Evolutionary conservation across 2,797 vertebrate species (phyloP), one percentile per base, ranked within the genome.

Genomic region (Mormyrops attenuatus): DNA sequence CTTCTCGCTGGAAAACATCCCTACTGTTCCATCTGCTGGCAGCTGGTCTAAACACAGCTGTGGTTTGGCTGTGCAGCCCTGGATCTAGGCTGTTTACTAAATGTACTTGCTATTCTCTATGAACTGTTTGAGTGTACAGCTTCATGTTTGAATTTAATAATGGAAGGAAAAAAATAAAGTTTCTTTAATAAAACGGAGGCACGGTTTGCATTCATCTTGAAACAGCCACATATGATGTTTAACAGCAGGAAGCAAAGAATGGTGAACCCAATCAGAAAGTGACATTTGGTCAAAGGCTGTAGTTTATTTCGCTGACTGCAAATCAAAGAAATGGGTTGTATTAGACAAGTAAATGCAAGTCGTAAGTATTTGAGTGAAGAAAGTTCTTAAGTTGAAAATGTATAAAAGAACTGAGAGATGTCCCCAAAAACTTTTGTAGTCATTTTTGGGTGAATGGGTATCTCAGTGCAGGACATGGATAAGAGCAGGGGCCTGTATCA

Each of bases 21-120:
- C 20, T 80, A 44, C 77, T 47, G 17, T 47, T 82, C 38, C 17
- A 44, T 22, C 44, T 85, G 84, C 84, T 50, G 84, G 22, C 69
- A 73, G 69, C 69, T 26, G 22, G 84, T 49, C 9, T 20, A 85
- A 34, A 22, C 22, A 2, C 5, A 52, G 22, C n/a, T 15, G 44
- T 85, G 47, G 84, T 41, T 57, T 2, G 41, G 53, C 38, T 60
- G 86, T 53, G 47, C 85, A 63, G 86, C 53, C 53, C 34, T 57
- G 53, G 55, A 20, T 41, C 26, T 7, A n/a, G 34, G 52, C 26
- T 53, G 55, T 87, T 57, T 20, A n/a, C 86, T 41, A 87, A 41
- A 41, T 87, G 49, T 87, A 86, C 41, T 82, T 82, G 77, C 38
- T 80, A 1, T 82, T 82, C 77, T 82, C 41, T n/a, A 82, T 82